These are phyloP conservation scores for Perdita meconis DNA, from an alignment of 2,888 invertebrate species.

Conservation along the genomic window DNA sequence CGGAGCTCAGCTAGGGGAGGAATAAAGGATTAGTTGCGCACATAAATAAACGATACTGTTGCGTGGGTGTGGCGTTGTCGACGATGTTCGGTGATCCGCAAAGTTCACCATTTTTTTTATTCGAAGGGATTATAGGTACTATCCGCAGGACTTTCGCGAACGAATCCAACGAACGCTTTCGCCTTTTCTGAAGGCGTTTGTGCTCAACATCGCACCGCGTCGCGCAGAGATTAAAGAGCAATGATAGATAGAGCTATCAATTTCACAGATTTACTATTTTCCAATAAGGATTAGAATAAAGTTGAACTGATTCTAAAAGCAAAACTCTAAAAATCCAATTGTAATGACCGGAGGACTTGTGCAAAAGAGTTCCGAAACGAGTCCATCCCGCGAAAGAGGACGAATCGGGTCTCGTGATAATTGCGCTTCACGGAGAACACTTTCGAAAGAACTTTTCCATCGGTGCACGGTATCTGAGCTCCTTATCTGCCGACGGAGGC, in stretches of 20 bases:
- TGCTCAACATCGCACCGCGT: too few relatives aligned
- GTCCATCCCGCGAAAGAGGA: conserved; percentile 15
- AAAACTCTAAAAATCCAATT: background rate
- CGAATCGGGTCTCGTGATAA: conserved; percentile 3
- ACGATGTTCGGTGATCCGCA: conserved; percentile 64
- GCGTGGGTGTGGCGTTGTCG: conserved; percentile 72
- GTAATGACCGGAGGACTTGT: background rate
- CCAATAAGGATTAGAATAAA: too few relatives aligned
- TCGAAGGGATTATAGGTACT: conserved; percentile 11
- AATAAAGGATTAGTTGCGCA: conserved; percentile 36
- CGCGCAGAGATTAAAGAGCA: too few relatives aligned
- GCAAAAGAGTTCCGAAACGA: conserved; percentile 16
- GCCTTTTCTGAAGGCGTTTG: background rate
- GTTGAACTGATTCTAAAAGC: too few relatives aligned
- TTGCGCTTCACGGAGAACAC: conserved; percentile 40
- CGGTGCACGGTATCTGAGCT: conserved; percentile 48
- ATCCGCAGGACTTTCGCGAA: background rate
- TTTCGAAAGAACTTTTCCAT: conserved; percentile 60
- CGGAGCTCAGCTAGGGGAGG: conserved; percentile 23
- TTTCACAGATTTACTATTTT: too few relatives aligned
- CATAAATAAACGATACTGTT: conserved; percentile 72
- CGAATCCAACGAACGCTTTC: background rate
- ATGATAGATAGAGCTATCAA: too few relatives aligned
- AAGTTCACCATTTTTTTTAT: conserved; percentile 36
- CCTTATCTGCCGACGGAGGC: conserved; percentile 57